Percentiles rank a stretch among this genome's conserved stretches.
Evolutionary conservation across 2,888 invertebrate genomes (phyloP).

Genomic region (Thera britannica): DNA sequence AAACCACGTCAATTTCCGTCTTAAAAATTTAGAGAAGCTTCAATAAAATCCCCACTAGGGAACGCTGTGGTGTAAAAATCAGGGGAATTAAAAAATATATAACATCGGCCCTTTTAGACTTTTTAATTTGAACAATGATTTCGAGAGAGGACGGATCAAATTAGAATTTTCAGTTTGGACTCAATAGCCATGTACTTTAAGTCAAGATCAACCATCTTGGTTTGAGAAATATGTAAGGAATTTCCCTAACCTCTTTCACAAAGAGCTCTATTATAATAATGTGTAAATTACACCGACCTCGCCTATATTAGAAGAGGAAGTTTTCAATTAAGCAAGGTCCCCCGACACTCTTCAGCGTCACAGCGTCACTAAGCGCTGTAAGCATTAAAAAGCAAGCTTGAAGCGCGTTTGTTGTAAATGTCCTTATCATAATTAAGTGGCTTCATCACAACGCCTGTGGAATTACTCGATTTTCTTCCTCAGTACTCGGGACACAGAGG

Average conservation of each 20-base stretch:
- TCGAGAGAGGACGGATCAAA: not conserved
- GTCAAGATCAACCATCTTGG: too few species aligned
- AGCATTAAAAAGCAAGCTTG: constrained; percentile 26
- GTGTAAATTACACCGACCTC: not conserved
- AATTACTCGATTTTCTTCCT: constrained; percentile 48
- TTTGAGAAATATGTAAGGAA: too few species aligned
- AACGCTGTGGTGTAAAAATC: constrained; percentile 1
- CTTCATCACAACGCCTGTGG: constrained; percentile 46
- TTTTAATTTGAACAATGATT: not conserved
- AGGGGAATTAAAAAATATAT: constrained; percentile 1
- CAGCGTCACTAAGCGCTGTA: constrained; percentile 25
- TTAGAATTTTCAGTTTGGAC: not conserved
- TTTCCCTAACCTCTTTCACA: too few species aligned
- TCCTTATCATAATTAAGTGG: constrained; percentile 55
- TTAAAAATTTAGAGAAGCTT: not conserved
- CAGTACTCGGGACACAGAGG: constrained; percentile 19
- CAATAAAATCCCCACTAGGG: not conserved
- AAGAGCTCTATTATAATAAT: not conserved
- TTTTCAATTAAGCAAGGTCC: constrained; percentile 10
- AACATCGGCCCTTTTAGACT: not conserved
- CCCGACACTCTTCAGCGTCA: constrained; percentile 14
- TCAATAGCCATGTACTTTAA: too few species aligned
- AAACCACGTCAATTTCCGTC: not conserved
- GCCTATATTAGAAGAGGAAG: not conserved
- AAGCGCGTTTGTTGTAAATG: constrained; percentile 29